These are phyloP conservation scores for Rutpela maculata DNA, from an alignment of 2,888 invertebrate species.

Conservation along the genomic window DNA sequence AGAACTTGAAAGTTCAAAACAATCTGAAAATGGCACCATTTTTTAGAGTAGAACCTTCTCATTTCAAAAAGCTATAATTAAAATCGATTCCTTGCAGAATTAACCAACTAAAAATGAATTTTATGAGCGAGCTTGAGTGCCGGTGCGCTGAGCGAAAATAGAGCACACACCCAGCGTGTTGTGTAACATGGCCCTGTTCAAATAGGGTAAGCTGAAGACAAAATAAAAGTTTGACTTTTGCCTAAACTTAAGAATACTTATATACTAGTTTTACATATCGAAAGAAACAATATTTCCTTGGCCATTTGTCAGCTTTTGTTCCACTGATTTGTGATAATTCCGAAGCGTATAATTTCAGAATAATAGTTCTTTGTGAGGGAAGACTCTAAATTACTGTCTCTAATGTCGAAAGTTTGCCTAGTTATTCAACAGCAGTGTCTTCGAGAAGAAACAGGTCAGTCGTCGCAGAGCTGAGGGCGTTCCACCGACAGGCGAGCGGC, in stretches of 20 bases:
- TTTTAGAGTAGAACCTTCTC: no score
- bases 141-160: no score
- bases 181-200: no score
- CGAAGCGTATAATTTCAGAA: slow-evolving; percentile 42
- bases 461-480: slow-evolving; percentile 40
- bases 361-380: slow-evolving; percentile 35
- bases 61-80: no score
- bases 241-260: not conserved
- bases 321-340: not conserved
- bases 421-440: slow-evolving; percentile 25
- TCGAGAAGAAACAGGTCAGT: slow-evolving; percentile 24
- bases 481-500: slow-evolving; percentile 56
- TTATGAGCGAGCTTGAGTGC: no score
- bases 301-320: slow-evolving; percentile 16
- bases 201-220: no score
- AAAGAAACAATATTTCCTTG: not conserved
- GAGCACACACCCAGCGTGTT: no score
- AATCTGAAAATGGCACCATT: no score
- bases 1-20: no score
- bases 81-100: no score
- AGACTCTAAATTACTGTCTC: slow-evolving; percentile 32
- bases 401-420: slow-evolving; percentile 47
- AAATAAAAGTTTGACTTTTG: no score
- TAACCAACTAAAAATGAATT: no score
- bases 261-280: not conserved